phyloP scores from a whole-genome alignment of 2,113 vertebrate species.

The Onychorhynchus coronatus region DNA sequence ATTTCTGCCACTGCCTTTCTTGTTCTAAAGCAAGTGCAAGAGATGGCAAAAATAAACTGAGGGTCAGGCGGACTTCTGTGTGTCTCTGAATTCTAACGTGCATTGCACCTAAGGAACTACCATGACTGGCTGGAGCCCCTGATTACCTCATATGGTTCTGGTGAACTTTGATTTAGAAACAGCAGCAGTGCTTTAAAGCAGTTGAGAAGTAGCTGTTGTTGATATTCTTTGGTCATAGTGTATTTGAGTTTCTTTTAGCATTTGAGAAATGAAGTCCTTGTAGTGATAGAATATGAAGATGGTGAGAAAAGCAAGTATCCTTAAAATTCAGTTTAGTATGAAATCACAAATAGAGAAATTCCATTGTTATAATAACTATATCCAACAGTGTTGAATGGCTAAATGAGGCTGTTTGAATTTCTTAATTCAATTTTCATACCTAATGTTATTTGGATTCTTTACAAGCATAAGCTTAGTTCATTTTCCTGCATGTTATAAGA shows the following conservation, averaged over 20 bases:
- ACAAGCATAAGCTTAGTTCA: background rate
- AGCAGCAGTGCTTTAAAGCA: background rate
- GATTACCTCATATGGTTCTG: background rate
- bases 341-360: background rate
- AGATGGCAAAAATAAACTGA: background rate
- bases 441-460: background rate
- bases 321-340: background rate
- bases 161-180: background rate
- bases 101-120: background rate
- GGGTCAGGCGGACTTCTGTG: background rate
- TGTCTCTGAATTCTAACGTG: fast-evolving
- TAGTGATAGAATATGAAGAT: background rate
- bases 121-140: background rate
- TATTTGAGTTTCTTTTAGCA: background rate
- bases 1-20: background rate
- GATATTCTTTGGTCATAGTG: background rate
- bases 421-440: background rate
- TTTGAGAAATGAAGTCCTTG: background rate
- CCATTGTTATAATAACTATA: background rate
- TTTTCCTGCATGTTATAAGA: background rate
- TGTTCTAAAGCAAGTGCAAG: background rate
- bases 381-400: background rate
- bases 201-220: background rate
- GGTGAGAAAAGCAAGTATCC: background rate
- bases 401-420: background rate